A percentile compares a stretch with the other conserved stretches of the same genome.
Evolutionary conservation across 2,797 vertebrate species (phyloP).

Genomic region (Betta splendens): DNA sequence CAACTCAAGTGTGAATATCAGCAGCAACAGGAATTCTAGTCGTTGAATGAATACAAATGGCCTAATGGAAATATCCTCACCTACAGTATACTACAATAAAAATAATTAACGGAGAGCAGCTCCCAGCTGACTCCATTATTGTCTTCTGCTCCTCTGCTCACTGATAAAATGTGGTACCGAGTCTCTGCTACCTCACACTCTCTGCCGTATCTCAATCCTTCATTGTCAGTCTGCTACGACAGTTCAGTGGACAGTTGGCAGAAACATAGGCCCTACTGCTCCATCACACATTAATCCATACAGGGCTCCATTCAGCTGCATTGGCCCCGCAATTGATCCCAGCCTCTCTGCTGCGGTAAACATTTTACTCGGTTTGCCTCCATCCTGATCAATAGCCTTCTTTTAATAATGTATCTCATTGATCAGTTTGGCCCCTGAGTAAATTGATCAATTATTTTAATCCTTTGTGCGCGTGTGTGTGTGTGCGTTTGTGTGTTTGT

Average conservation of each 20-base stretch:
- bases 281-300: conserved; percentile 76
- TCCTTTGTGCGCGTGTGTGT: conserved; percentile 67
- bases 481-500: conserved; percentile 23
- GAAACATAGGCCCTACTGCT: conserved; percentile 75
- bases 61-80: background rate
- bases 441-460: conserved; percentile 86
- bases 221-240: conserved; percentile 58
- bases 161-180: conserved; percentile 19
- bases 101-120: background rate
- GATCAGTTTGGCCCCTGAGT: conserved; percentile 82
- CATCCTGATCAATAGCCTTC: conserved; percentile 80
- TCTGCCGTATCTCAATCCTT: conserved; percentile 47
- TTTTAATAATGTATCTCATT: conserved; percentile 87
- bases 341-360: conserved; percentile 80
- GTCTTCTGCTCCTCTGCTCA: background rate
- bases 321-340: conserved; percentile 74
- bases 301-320: conserved; percentile 77
- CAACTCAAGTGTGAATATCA: background rate
- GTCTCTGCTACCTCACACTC: conserved; percentile 23
- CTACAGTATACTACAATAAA: background rate
- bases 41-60: background rate
- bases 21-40: background rate
- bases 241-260: conserved; percentile 59
- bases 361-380: conserved; percentile 81
- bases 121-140: conserved; percentile 3